These are phyloP conservation scores for Cetonia aurata DNA, from an alignment of 2,888 invertebrate genomes.

Conservation along the genomic window DNA sequence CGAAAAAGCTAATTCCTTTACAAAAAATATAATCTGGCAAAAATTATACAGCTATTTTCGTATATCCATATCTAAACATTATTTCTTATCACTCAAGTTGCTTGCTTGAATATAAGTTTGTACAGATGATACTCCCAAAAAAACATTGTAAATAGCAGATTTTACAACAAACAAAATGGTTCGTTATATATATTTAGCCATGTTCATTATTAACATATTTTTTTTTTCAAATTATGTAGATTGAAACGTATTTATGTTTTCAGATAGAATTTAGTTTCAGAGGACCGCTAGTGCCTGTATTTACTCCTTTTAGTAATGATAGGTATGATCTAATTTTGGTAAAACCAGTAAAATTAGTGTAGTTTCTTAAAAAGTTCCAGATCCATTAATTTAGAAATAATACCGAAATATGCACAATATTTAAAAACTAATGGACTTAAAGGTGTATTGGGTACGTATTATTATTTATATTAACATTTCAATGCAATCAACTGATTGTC, in stretches of 20 bases:
- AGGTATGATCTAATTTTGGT: slow-evolving; percentile 60
- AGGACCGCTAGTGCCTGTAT: slow-evolving; percentile 79
- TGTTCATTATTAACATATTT: background rate
- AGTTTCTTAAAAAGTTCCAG: slow-evolving; percentile 48
- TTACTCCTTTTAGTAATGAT: slow-evolving; percentile 76
- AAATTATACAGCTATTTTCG: background rate
- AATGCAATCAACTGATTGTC: background rate
- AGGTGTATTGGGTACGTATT: slow-evolving; percentile 75
- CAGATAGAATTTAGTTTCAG: slow-evolving; percentile 70
- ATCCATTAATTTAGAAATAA: slow-evolving; percentile 57
- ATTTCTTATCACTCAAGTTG: slow-evolving; percentile 12
- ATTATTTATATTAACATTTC: background rate
- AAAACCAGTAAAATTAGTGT: slow-evolving; percentile 44
- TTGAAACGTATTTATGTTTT: slow-evolving; percentile 43
- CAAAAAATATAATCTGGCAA: background rate
- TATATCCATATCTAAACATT: background rate
- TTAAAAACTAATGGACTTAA: slow-evolving; percentile 73
- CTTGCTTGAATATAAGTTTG: slow-evolving; percentile 3
- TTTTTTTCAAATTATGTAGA: no score
- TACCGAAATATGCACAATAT: slow-evolving; percentile 75
- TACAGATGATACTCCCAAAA: background rate
- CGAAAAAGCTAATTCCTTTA: no score
- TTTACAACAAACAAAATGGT: slow-evolving; percentile 4
- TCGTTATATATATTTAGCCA: background rate
- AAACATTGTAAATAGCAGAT: background rate